Evolutionary conservation across 2,113 vertebrate genomes (phyloP), one percentile per base, ranked within the genome.

Genomic region (Leucoraja erinaceus): DNA sequence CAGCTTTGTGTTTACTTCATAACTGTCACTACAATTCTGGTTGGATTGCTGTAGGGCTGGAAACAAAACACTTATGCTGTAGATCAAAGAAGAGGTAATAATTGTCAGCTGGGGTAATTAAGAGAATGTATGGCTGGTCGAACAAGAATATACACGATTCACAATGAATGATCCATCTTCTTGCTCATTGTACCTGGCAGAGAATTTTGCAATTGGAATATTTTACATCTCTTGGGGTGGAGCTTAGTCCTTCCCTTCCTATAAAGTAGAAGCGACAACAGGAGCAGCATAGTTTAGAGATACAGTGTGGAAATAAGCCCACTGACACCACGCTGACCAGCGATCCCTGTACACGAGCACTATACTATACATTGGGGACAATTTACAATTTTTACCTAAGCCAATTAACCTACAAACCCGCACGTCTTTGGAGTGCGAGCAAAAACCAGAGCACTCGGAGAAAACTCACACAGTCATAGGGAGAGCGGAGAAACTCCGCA

Each of bases 191-290:
- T n/a, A n/a, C 59, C 22, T n/a, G 54, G 81, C 81, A 84, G 81
- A 59, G 11, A 59, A 28, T 84, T 61, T 61, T 84, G 25, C 81
- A n/a, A 8, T 9, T 84, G 54, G 81, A 84, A 84, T 84, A n/a
- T 59, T 84, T 83, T n/a, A 84, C 61, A 28, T 84, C 81, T 84
- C 54, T 84, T 84, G 81, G 54, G 54, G 8, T 84, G 56, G 59
- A 61, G 81, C 28, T 84, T 22, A 84, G 56, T 56, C 38, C 4
- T 25, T 81, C 78, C 47, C 16, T 5, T 84, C 18, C 22, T 7
- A 83, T 56, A 56, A 20, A 8, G 79, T 20, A 83, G 47, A 38
- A 79, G 1, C 20, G 56, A 83, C 8, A 16, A 16, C 66, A 68
- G 66, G 16, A 68, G 10, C 79, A 83, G 79, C 47, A 11, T 47